A percentile compares a stretch with the other conserved stretches of the same genome.
These are phyloP conservation scores for Seriola rivoliana DNA, from an alignment of 2,113 vertebrate species.

Conservation along the genomic window DNA sequence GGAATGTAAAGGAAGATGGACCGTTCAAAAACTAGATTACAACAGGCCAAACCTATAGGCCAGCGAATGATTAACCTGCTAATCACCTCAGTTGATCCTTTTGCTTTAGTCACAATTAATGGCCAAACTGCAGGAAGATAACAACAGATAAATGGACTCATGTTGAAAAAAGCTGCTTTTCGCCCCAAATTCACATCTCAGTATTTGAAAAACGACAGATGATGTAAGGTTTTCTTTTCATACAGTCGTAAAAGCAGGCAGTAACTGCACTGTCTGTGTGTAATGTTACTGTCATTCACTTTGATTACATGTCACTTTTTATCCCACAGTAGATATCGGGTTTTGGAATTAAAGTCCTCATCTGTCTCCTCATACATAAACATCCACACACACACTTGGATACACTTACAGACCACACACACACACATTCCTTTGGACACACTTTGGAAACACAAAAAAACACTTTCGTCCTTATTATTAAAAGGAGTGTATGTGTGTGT, in stretches of 20 bases:
- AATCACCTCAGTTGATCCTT: not conserved
- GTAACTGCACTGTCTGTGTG: no score
- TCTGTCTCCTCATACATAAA: not conserved
- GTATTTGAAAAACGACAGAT: no score
- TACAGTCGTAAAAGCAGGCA: no score
- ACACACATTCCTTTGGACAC: not conserved
- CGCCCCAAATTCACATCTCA: no score
- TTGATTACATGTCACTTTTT: not conserved
- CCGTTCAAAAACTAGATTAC: no score
- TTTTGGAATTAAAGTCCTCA: slow-evolving; percentile 3
- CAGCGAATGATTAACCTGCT: not conserved
- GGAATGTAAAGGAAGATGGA: no score
- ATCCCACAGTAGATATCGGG: not conserved
- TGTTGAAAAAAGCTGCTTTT: no score
- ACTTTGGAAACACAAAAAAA: slow-evolving; percentile 6
- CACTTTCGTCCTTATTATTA: not conserved
- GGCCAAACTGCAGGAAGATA: no score
- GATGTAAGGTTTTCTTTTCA: no score
- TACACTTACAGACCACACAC: slow-evolving; percentile 3
- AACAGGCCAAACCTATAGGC: no score
- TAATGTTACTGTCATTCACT: no score
- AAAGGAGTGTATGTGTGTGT: slow-evolving; percentile 7
- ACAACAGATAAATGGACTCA: no score
- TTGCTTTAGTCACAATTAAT: not conserved
- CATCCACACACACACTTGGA: not conserved